Conservation (phyloP, 2,888 invertebrate species). For the Hofmannophila pseudospretella region DNA sequence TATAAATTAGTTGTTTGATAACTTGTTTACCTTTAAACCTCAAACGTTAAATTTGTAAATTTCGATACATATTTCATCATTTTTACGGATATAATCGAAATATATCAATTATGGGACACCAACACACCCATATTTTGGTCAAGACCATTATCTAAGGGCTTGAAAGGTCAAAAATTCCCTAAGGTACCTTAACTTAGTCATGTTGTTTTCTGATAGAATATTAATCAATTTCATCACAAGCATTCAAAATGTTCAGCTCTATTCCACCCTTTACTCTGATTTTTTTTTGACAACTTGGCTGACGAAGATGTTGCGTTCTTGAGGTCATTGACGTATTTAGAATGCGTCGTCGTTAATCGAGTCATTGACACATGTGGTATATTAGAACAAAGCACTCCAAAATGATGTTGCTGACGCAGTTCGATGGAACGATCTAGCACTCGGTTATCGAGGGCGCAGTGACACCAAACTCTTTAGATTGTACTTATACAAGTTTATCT, state of each 20-base stretch:
- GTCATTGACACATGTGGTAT: constrained; percentile 33
- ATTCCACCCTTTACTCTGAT: no score
- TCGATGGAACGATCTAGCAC: constrained; percentile 31
- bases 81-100: neutral
- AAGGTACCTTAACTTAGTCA: no score
- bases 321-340: neutral
- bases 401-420: constrained; percentile 16
- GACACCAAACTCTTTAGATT: constrained; percentile 50
- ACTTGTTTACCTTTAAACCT: constrained; percentile 7
- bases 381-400: constrained; percentile 12
- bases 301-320: no score
- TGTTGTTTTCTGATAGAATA: no score
- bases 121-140: no score
- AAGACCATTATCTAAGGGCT: no score
- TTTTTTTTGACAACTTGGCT: no score
- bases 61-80: neutral
- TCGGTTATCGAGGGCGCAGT: constrained; percentile 42
- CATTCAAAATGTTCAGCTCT: no score
- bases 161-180: no score
- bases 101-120: no score
- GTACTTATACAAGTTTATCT: constrained; percentile 53
- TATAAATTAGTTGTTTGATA: neutral
- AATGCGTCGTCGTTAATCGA: constrained; percentile 9
- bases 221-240: no score
- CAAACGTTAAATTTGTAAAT: neutral